These are phyloP conservation scores for Drosophila pectinifera DNA, from an alignment of 1,140 invertebrate species.

Conservation along the genomic window DNA sequence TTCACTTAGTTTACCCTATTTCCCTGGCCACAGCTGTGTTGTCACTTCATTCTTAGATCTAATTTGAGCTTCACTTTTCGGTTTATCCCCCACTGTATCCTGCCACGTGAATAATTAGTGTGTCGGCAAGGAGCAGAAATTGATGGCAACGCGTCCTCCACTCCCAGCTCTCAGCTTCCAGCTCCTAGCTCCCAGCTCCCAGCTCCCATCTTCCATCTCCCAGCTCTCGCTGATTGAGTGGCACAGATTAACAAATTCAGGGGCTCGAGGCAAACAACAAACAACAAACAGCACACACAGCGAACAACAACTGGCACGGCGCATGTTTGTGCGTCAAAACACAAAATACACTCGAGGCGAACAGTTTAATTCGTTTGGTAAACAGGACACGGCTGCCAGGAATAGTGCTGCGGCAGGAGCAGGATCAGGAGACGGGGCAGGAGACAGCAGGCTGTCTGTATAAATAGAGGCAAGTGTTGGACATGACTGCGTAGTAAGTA, in stretches of 20 bases:
- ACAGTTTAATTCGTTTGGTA: constrained; percentile 82
- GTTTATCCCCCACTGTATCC: constrained; percentile 30
- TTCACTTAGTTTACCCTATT: not conserved
- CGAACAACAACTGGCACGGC: constrained; percentile 30
- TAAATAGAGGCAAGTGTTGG: constrained; percentile 70
- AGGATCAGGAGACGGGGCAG: constrained; percentile 4
- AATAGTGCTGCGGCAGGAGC: constrained; percentile 12
- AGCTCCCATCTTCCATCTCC: constrained; percentile 7
- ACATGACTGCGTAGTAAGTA: constrained; percentile 69
- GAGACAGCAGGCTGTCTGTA: constrained; percentile 45
- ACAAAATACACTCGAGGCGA: constrained; percentile 78
- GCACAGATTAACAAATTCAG: constrained; percentile 76
- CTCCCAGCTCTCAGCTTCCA: not conserved
- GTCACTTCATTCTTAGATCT: constrained; percentile 7
- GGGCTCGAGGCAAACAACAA: constrained; percentile 49
- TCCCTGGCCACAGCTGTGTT: not conserved
- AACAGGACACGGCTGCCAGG: constrained; percentile 65
- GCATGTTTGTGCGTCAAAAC: constrained; percentile 71
- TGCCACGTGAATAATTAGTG: constrained; percentile 75
- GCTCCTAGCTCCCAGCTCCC: not conserved
- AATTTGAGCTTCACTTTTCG: constrained; percentile 15
- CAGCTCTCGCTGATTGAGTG: constrained; percentile 70
- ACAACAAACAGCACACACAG: constrained; percentile 10
- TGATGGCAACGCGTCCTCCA: constrained; percentile 28
- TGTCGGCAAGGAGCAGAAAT: constrained; percentile 50